Conservation (phyloP, 1,140 invertebrate species). For the Pseudomyrmex dendroicus region DNA sequence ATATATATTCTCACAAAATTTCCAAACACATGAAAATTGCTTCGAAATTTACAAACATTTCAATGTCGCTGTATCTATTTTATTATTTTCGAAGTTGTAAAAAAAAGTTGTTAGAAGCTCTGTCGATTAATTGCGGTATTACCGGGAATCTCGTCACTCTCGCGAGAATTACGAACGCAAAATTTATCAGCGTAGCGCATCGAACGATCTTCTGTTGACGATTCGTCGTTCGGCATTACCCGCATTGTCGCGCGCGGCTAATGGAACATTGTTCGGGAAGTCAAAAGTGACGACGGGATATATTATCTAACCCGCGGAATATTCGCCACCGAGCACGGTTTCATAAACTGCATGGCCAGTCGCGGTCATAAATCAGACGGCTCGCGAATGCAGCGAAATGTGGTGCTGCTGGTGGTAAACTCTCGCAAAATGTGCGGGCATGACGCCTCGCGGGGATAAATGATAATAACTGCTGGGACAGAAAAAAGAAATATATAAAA, state of each 20-base stretch:
- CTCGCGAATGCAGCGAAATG: constrained; percentile 31
- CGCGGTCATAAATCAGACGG: constrained; percentile 46
- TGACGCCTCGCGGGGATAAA: constrained; percentile 29
- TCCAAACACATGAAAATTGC: too few relatives aligned
- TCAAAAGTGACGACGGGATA: constrained; percentile 40
- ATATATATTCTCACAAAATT: too few relatives aligned
- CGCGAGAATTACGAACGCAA: background rate
- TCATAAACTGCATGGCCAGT: constrained; percentile 55
- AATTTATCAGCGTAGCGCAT: background rate
- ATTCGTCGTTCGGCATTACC: background rate
- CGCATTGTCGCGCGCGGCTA: constrained; percentile 1
- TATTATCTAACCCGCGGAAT: constrained; percentile 43
- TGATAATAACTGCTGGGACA: constrained; percentile 31
- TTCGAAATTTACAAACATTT: too few relatives aligned
- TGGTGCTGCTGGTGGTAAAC: constrained; percentile 11
- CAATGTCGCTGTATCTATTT: too few relatives aligned
- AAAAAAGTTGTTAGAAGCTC: too few relatives aligned
- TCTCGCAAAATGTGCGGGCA: constrained; percentile 11
- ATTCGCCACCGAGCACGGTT: constrained; percentile 38
- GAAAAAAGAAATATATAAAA: constrained; percentile 13
- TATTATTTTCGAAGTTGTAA: too few relatives aligned
- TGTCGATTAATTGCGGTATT: background rate
- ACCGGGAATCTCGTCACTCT: background rate
- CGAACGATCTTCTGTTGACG: background rate
- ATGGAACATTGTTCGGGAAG: background rate